A percentile compares a stretch with the other conserved stretches of the same genome.
These are phyloP conservation scores for Butorides virescens DNA, from an alignment of 2,113 vertebrate genomes.

Conservation along the genomic window DNA sequence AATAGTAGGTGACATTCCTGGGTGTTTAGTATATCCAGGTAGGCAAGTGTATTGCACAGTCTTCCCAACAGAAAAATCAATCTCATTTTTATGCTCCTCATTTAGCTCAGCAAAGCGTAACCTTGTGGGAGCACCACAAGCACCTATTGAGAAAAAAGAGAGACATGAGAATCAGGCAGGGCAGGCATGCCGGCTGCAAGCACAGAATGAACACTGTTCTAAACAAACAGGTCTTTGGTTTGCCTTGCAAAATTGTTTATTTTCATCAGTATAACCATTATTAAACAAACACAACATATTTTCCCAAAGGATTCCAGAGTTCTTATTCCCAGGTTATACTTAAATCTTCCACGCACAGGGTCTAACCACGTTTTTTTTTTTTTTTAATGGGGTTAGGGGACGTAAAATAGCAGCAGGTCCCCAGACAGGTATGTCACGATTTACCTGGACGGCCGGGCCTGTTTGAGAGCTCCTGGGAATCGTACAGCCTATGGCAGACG, in stretches of 20 bases:
- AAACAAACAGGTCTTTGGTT: background rate
- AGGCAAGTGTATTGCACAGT: constrained; percentile 58
- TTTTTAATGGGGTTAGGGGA: background rate
- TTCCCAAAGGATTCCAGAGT: background rate
- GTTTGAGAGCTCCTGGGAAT: accelerated
- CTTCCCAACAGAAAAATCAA: constrained; percentile 66
- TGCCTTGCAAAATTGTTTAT: background rate
- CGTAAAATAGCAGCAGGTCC: background rate
- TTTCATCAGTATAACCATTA: background rate
- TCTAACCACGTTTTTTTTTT: background rate
- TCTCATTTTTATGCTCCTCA: background rate
- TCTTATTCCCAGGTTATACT: background rate
- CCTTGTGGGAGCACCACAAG: constrained; percentile 44
- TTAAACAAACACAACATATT: background rate
- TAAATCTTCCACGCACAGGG: background rate
- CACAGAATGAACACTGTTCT: background rate
- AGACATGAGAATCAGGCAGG: background rate
- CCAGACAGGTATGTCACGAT: accelerated
- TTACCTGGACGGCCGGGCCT: background rate
- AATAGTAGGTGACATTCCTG: background rate
- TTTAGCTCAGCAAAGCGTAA: constrained; percentile 61
- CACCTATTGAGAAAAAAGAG: constrained; percentile 61
- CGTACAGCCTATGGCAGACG: background rate
- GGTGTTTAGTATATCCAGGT: constrained; percentile 43
- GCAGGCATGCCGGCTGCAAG: accelerated